Evolutionary conservation across 2,888 invertebrate genomes (phyloP), one percentile per base, ranked within the genome.

Genomic region (Leucophora obtusa): DNA sequence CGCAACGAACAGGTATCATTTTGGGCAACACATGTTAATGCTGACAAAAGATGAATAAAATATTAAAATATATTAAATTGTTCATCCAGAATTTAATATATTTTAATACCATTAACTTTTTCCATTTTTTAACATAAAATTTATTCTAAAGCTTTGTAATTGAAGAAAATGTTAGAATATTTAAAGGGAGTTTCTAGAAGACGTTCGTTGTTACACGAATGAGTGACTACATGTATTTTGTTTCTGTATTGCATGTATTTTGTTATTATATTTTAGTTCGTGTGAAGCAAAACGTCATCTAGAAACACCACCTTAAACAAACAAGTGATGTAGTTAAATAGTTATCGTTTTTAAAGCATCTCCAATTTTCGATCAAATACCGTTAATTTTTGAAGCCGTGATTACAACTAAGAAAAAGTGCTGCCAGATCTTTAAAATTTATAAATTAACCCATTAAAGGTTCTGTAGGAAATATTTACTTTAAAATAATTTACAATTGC

Each of bases 1-100:
- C 85, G 84, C 71, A 89, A 50, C 0, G 83, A 82, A 3, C 82
- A 74, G 9, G 84, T 65, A 24, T 89, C 89, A 78, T 86, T 83
- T n/a, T 82, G 73, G 5, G 72, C 71, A 9, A 87, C 86, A 72
- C 85, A 87, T 9, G 68, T 68, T 1, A 87, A 78, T 1, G 85
- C 89, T 89, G 15, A 0, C 79, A 80, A 14, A 18, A 24, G 5
- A 21, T 28, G n/a, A 0, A 5, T 11, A n/a, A 2, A 1, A 15
- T 11, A 59, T 50, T 71, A 11, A 35, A 28, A 35, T 43, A 63
- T 62, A 24, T 58, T 11, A 21, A 33, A 4, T 24, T 50, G 43
- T 5, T 17, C 9, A 8, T n/a, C 50, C 21, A 56, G 10, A 2
- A 33, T 0, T 50, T 38, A 28, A 21, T 15, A 5, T 15, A 35